Percentiles rank a stretch among this genome's conserved stretches.
These are phyloP conservation scores for Atherix ibis DNA, from an alignment of 2,888 invertebrate genomes.

Conservation along the genomic window DNA sequence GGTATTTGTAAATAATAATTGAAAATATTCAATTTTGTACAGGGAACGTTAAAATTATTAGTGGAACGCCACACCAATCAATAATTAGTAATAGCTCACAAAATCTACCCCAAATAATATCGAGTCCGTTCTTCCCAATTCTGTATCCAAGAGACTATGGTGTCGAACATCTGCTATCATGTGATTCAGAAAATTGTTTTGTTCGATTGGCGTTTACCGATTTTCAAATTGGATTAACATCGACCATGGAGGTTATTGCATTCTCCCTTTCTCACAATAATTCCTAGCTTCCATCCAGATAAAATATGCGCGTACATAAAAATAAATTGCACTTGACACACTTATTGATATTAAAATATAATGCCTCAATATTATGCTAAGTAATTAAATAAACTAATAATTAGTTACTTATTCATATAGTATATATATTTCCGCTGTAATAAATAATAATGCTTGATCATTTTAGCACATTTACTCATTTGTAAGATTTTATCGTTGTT, in stretches of 20 bases:
- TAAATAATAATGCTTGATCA: no score
- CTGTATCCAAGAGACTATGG: constrained; percentile 49
- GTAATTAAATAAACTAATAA: no score
- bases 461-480: no score
- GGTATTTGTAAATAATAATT: not conserved
- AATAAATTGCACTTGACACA: no score
- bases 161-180: constrained; percentile 46
- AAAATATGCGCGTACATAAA: no score
- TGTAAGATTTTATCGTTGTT: no score
- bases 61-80: constrained; percentile 32
- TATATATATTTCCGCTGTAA: no score
- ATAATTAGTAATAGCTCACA: constrained; percentile 27
- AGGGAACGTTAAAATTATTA: constrained; percentile 42
- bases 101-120: constrained; percentile 35
- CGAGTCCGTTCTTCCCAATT: constrained; percentile 52
- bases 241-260: constrained; percentile 47
- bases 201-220: constrained; percentile 50
- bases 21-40: constrained; percentile 6
- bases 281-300: no score
- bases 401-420: no score
- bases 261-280: no score
- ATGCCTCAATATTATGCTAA: no score
- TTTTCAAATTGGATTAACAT: constrained; percentile 46
- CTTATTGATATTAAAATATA: no score
- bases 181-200: constrained; percentile 39